phyloP scores from a whole-genome alignment of 2,797 vertebrate genomes.

The Lepilemur septentrionalis region DNA sequence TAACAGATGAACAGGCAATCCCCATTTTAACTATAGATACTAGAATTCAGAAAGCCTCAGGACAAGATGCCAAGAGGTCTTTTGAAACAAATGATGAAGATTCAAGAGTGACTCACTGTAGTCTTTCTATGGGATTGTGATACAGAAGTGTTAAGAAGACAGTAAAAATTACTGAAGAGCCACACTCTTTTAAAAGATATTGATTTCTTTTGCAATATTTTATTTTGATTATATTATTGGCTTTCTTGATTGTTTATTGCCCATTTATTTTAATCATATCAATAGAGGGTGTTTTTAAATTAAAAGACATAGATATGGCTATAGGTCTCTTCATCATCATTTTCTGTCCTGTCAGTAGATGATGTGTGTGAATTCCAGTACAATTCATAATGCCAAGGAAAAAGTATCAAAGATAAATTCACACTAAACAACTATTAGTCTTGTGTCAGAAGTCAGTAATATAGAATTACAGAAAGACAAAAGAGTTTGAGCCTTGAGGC shows the following conservation, averaged over 20 bases:
- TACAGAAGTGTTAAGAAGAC: background rate
- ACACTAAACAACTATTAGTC: background rate
- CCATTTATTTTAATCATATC: background rate
- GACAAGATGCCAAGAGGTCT: background rate
- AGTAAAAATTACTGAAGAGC: background rate
- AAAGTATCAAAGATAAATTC: background rate
- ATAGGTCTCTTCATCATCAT: background rate
- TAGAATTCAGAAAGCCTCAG: background rate
- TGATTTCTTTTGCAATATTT: background rate
- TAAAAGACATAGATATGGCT: background rate
- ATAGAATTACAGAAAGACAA: background rate
- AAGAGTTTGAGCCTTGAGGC: background rate
- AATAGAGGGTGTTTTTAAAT: background rate
- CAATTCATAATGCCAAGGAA: background rate
- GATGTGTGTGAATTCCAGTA: background rate
- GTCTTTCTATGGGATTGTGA: background rate
- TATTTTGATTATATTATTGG: background rate
- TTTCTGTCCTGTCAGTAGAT: background rate
- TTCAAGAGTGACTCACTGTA: background rate
- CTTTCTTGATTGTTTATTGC: background rate
- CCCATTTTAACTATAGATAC: background rate
- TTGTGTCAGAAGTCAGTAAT: background rate
- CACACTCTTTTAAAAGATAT: background rate
- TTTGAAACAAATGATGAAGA: conserved; percentile 18
- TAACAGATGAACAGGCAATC: background rate